phyloP scores from a whole-genome alignment of 2,797 vertebrate species.

The Bucorvus abyssinicus region DNA sequence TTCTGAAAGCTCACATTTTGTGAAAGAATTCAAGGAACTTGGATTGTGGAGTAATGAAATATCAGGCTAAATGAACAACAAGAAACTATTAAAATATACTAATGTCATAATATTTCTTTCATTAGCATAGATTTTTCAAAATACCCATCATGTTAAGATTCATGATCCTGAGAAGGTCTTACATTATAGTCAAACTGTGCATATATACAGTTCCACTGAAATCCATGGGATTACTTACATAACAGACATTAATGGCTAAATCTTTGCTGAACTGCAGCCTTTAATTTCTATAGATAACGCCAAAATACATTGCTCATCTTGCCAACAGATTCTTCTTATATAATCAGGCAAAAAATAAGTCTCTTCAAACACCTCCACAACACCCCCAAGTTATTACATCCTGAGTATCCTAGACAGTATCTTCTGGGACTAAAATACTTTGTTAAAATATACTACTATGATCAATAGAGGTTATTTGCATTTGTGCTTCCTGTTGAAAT shows the following conservation, averaged over 20 bases:
- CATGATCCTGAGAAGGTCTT: background rate
- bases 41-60: background rate
- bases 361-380: background rate
- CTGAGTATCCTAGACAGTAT: background rate
- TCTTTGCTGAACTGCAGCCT: background rate
- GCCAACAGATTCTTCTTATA: conserved; percentile 33
- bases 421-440: background rate
- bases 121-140: background rate
- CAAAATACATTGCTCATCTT: conserved; percentile 12
- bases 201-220: background rate
- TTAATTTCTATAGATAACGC: background rate
- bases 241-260: background rate
- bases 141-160: background rate
- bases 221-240: background rate
- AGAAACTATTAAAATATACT: background rate
- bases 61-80: background rate
- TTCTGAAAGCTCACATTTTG: background rate
- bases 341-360: conserved; percentile 18
- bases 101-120: background rate
- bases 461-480: background rate
- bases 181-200: background rate
- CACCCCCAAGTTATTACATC: background rate
- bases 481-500: background rate
- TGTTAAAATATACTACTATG: background rate
- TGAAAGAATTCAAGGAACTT: background rate